Evolutionary conservation across 2,888 invertebrate species (phyloP).

Genomic region (Nemotelus nigrinus): DNA sequence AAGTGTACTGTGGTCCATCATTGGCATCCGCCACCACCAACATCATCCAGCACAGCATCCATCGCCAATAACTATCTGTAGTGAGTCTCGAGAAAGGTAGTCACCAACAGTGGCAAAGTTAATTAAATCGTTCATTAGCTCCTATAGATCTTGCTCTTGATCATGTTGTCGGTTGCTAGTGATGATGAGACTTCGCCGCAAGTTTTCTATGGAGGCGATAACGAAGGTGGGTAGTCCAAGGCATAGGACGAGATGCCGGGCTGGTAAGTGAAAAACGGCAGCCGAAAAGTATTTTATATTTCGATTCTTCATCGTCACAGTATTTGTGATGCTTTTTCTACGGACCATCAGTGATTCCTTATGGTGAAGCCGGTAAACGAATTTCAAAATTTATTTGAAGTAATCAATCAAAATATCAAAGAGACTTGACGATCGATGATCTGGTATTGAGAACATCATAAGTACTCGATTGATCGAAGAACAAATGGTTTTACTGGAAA

Average conservation of each 20-base stretch:
- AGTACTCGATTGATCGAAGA: not conserved
- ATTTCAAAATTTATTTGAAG: slow-evolving; percentile 49
- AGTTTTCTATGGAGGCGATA: slow-evolving; percentile 28
- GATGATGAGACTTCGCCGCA: slow-evolving; percentile 8
- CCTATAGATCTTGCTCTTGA: slow-evolving; percentile 46
- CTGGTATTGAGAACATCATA: slow-evolving; percentile 15
- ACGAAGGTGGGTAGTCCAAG: slow-evolving; percentile 15
- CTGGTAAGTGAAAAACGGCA: slow-evolving; percentile 44
- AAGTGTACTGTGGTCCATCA: slow-evolving; percentile 24
- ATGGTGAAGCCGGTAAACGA: slow-evolving; percentile 34
- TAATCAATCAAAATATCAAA: slow-evolving; percentile 51
- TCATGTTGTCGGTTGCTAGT: slow-evolving; percentile 31
- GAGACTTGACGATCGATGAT: slow-evolving; percentile 42
- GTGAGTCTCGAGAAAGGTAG: slow-evolving; percentile 34
- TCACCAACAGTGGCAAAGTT: slow-evolving; percentile 51
- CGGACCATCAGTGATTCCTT: not conserved
- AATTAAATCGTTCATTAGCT: slow-evolving; percentile 52
- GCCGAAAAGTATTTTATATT: slow-evolving; percentile 42
- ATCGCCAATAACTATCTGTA: not conserved
- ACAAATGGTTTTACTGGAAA: not conserved
- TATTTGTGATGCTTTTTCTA: slow-evolving; percentile 2
- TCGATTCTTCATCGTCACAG: slow-evolving; percentile 37
- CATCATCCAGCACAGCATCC: not conserved
- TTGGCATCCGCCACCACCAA: not conserved
- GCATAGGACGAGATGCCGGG: slow-evolving; percentile 5